phyloP scores from a whole-genome alignment of 2,797 vertebrate genomes.

The Paratrypauchen microcephalus region DNA sequence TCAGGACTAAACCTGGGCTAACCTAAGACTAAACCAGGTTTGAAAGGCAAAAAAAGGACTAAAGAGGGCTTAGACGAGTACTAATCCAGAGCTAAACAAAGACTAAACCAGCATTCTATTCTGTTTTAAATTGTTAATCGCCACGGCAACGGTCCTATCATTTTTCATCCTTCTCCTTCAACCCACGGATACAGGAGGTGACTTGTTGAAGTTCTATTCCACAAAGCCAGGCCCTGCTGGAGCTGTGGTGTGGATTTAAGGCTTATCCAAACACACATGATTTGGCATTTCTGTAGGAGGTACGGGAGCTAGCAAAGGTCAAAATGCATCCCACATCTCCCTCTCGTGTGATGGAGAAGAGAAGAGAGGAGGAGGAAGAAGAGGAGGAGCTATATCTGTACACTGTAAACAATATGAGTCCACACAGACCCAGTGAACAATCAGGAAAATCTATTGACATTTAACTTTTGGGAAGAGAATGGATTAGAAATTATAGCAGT shows the following conservation, averaged over 20 bases:
- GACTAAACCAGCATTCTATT: neutral
- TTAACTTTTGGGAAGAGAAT: constrained; percentile 3
- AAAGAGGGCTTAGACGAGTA: neutral
- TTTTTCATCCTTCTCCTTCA: too few relatives aligned
- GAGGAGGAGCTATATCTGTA: constrained; percentile 44
- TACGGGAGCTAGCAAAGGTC: constrained; percentile 61
- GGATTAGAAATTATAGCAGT: neutral
- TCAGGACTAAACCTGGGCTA: neutral
- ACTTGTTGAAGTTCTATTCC: constrained; percentile 48
- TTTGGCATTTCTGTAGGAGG: constrained; percentile 57
- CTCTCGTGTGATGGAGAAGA: constrained; percentile 40
- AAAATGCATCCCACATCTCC: constrained; percentile 68
- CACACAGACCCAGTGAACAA: constrained; percentile 1
- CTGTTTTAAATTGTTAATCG: too few relatives aligned
- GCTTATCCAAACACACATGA: constrained; percentile 38
- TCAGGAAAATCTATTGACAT: constrained; percentile 12
- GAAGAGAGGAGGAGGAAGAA: constrained; percentile 38
- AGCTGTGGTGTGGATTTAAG: constrained; percentile 42
- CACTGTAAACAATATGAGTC: constrained; percentile 39
- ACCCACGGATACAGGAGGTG: constrained; percentile 4
- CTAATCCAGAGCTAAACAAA: neutral
- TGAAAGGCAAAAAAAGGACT: too few relatives aligned
- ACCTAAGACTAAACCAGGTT: neutral
- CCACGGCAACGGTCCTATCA: too few relatives aligned
- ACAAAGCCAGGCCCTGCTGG: constrained; percentile 41